Base-by-base conservation (phyloP, 2,888 invertebrate species). In the Daptonema setosum region DNA sequence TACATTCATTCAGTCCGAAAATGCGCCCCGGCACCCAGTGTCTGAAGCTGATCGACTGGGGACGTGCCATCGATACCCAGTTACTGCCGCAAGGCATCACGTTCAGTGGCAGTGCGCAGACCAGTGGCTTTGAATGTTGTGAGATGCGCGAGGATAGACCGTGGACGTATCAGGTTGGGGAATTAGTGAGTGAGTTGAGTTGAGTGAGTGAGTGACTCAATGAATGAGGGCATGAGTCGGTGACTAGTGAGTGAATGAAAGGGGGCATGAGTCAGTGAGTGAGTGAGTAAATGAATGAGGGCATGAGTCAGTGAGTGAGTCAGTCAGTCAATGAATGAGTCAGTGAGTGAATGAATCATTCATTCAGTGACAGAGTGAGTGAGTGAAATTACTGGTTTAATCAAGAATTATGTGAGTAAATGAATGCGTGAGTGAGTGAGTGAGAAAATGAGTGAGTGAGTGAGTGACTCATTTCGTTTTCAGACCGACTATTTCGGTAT, bases 51-150 rank as follows among this genome's bases (percentile, higher is more conserved):
- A 91, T 91, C 66, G 93, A 93, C 74, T 86, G 87, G 73, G 93
- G 93, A 35, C 83, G 86, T 67, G 82, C 86, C 63, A 90, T 93
- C 69, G 93, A 93, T 71, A 85, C 91, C 84, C 79, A 80, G 52
- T 74, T 84, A 61, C 85, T 85, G 67, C 83, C 85, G 20, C 75
- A 20, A 14, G 35, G 8, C 2, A 3, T 17, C 29, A 29, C 52
- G 25, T 50, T 50, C 26, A 28, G 3, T 8, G 50, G 50, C 26
- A 3, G 80, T 80, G 50, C 82, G 83, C 66, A 81, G 17, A 75
- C 75, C 1, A 65, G 69, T 35, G 69, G 69, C 41, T 76, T 76
- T 62, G 71, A 73, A 59, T 77, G 76, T 60, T 71, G 83, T 54
- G 91, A 93, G 76, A 93, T 93, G 90, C 78, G 80, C 63, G 86